Percentiles rank a stretch among this genome's conserved stretches.
Conservation (phyloP, 2,888 invertebrate genomes). For the Dolichopus griseipennis region DNA sequence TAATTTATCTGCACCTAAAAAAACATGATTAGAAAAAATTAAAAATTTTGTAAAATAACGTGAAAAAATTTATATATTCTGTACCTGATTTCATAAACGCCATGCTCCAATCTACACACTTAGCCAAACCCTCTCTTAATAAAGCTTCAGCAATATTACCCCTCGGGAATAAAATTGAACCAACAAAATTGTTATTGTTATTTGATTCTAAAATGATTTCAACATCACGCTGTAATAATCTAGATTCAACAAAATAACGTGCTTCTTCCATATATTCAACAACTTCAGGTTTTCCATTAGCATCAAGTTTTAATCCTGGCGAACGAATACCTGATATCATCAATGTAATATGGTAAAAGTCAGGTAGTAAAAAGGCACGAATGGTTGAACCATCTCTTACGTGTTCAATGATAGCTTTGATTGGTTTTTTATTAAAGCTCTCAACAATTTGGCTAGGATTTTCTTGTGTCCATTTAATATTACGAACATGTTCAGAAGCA, state of each 20-base stretch:
- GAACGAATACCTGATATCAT: constrained; percentile 93
- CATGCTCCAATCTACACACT: constrained; percentile 90
- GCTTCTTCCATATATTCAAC: constrained; percentile 82
- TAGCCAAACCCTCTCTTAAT: constrained; percentile 82
- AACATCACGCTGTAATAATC: constrained; percentile 83
- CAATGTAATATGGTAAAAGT: constrained; percentile 82
- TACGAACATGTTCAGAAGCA: constrained; percentile 63
- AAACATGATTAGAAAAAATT: not conserved
- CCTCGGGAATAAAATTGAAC: constrained; percentile 84
- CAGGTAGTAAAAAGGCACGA: constrained; percentile 81
- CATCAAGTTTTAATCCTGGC: constrained; percentile 70
- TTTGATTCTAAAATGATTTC: constrained; percentile 85
- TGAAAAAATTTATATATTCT: constrained; percentile 18
- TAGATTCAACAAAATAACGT: constrained; percentile 83
- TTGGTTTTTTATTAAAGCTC: constrained; percentile 72
- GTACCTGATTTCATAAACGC: constrained; percentile 62
- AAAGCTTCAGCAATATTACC: constrained; percentile 91
- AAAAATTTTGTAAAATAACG: constrained; percentile 26
- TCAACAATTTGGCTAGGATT: constrained; percentile 77
- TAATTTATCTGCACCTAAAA: constrained; percentile 65
- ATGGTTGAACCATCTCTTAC: constrained; percentile 96
- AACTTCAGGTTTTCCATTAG: constrained; percentile 61
- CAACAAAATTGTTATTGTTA: constrained; percentile 88
- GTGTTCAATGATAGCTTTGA: constrained; percentile 92
- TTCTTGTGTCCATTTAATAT: constrained; percentile 83